These are phyloP conservation scores for Lacerta viridis DNA, from an alignment of 2,797 vertebrate species.

Conservation along the genomic window DNA sequence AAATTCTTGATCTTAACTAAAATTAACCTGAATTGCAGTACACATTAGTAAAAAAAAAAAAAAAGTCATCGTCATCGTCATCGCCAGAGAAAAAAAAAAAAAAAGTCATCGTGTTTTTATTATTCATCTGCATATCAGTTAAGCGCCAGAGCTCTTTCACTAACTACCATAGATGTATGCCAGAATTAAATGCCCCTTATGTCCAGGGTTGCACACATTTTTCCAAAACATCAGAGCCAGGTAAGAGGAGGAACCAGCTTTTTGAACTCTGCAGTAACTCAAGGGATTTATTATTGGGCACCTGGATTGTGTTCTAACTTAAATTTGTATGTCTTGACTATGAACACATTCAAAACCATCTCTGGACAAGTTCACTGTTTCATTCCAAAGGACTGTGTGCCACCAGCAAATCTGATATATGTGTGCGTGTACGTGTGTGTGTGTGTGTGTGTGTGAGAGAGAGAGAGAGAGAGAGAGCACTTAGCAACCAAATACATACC, in stretches of 20 bases:
- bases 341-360: conserved; percentile 75
- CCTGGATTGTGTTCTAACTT: conserved; percentile 70
- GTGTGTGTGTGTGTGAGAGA: conserved; percentile 2
- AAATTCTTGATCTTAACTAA: conserved; percentile 38
- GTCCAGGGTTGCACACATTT: neutral
- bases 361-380: conserved; percentile 78
- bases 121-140: neutral
- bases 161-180: neutral
- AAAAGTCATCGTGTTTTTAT: neutral
- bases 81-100: no score
- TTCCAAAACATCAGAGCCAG: conserved; percentile 50
- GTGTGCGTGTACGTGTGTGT: no score
- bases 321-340: conserved; percentile 67
- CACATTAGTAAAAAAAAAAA: no score
- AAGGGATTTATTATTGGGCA: neutral
- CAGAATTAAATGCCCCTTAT: neutral
- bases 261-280: neutral
- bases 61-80: neutral
- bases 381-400: conserved; percentile 78
- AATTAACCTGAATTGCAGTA: conserved; percentile 32
- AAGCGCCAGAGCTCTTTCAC: conserved; percentile 23
- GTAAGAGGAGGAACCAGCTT: neutral
- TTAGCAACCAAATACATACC: conserved; percentile 65
- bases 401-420: conserved; percentile 65
- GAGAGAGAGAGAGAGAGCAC: conserved; percentile 59